A percentile compares a stretch with the other conserved stretches of the same genome.
These are phyloP conservation scores for Metallyticus violacea DNA, from an alignment of 2,888 invertebrate genomes.

Conservation along the genomic window DNA sequence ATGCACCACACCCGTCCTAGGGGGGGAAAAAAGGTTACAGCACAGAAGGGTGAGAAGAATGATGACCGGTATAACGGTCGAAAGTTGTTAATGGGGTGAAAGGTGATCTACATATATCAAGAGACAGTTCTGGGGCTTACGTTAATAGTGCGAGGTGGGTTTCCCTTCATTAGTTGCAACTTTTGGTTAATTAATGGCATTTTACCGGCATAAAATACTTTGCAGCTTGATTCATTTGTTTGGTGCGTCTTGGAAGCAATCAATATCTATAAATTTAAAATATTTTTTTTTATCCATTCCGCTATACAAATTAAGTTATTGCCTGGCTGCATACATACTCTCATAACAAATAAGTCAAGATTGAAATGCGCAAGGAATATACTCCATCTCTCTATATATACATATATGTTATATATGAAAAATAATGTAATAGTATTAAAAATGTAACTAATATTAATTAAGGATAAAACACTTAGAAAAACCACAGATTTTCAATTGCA, in stretches of 20 bases:
- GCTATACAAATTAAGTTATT: too few relatives aligned
- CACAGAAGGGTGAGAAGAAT: neutral
- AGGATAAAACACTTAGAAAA: too few relatives aligned
- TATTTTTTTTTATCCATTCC: too few relatives aligned
- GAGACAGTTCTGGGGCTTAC: neutral
- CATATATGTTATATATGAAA: too few relatives aligned
- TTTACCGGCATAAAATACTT: neutral
- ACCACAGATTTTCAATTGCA: too few relatives aligned
- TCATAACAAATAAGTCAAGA: too few relatives aligned
- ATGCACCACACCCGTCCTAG: neutral
- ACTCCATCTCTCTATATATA: too few relatives aligned
- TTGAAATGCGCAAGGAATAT: too few relatives aligned
- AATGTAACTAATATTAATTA: too few relatives aligned
- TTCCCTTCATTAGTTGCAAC: neutral
- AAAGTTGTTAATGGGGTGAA: constrained; percentile 10
- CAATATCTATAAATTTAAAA: neutral
- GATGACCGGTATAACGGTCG: neutral
- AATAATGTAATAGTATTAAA: too few relatives aligned
- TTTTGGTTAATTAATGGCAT: neutral
- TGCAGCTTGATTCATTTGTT: neutral
- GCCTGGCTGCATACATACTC: too few relatives aligned
- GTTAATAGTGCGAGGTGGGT: neutral
- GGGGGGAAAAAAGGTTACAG: neutral
- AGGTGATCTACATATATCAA: neutral
- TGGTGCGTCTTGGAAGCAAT: neutral